Percentiles rank a stretch among this genome's conserved stretches.
phyloP scores from a whole-genome alignment of 2,797 vertebrate species.

The Remorina albescens region DNA sequence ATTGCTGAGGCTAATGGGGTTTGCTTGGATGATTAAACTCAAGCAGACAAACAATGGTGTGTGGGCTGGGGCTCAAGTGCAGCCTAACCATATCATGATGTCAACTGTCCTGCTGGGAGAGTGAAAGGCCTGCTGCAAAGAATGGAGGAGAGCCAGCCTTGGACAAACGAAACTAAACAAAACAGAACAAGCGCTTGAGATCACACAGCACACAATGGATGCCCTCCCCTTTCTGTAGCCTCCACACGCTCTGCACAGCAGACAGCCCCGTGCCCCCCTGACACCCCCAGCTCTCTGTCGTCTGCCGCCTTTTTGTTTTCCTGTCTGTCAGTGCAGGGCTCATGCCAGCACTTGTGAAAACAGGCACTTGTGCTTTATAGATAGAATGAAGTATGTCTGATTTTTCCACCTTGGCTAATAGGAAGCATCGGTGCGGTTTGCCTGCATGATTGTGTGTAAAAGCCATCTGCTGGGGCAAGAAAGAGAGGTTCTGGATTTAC shows the following conservation, averaged over 20 bases:
- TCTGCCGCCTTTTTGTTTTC: constrained; percentile 48
- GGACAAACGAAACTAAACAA: constrained; percentile 72
- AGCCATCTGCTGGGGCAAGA: constrained; percentile 38
- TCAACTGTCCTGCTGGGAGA: constrained; percentile 41
- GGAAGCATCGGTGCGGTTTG: background rate
- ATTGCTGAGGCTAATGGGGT: constrained; percentile 14
- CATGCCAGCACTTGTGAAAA: constrained; percentile 32
- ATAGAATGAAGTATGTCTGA: constrained; percentile 22
- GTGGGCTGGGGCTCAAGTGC: constrained; percentile 28
- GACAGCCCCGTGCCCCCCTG: constrained; percentile 45
- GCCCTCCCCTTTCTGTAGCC: constrained; percentile 42
- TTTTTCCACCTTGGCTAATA: constrained; percentile 1
- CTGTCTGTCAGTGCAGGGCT: constrained; percentile 25
- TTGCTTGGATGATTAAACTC: constrained; percentile 37
- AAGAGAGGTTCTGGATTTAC: constrained; percentile 8
- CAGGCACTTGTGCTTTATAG: constrained; percentile 30
- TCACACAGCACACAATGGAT: constrained; percentile 71
- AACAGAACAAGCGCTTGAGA: constrained; percentile 69
- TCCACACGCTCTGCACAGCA: constrained; percentile 52
- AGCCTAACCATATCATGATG: constrained; percentile 37
- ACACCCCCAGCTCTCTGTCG: constrained; percentile 16
- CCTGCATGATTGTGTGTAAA: background rate
- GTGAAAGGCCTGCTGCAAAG: constrained; percentile 50
- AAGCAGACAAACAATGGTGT: constrained; percentile 39
- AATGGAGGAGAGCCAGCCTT: constrained; percentile 49